phyloP scores from a whole-genome alignment of 2,113 vertebrate genomes.

The Piaya cayana region DNA sequence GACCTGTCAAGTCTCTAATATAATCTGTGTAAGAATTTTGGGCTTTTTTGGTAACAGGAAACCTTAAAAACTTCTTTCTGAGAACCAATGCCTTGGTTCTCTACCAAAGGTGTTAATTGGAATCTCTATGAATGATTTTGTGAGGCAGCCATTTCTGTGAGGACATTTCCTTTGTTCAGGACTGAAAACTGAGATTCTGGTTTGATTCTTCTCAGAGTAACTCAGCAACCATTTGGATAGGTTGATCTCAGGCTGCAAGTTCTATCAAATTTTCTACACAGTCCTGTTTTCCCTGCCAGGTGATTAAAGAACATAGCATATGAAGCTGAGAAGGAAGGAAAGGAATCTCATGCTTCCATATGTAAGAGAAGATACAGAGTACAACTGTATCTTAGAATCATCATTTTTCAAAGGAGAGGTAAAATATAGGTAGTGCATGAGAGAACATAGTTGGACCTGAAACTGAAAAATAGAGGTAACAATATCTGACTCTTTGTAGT shows the following conservation, averaged over 20 bases:
- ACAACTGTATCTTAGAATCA: neutral
- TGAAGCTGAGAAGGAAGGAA: neutral
- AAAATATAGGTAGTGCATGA: neutral
- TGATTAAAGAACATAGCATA: neutral
- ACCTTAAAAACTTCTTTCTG: neutral
- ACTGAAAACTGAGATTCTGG: neutral
- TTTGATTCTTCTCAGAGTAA: neutral
- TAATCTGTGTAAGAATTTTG: neutral
- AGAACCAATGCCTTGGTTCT: neutral
- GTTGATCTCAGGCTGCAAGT: neutral
- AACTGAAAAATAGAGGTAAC: neutral
- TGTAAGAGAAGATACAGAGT: neutral
- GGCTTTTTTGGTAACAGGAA: neutral
- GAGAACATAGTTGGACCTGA: neutral
- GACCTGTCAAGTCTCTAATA: neutral
- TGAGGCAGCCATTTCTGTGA: neutral
- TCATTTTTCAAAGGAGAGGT: neutral
- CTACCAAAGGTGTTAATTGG: accelerated
- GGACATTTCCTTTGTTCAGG: neutral
- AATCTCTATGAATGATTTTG: neutral
- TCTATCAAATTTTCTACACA: neutral
- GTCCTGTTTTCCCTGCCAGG: neutral
- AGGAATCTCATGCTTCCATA: neutral
- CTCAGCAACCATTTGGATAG: neutral
- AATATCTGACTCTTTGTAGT: neutral